phyloP scores from a whole-genome alignment of 1,140 invertebrate genomes.

The Vanessa tameamea region DNA sequence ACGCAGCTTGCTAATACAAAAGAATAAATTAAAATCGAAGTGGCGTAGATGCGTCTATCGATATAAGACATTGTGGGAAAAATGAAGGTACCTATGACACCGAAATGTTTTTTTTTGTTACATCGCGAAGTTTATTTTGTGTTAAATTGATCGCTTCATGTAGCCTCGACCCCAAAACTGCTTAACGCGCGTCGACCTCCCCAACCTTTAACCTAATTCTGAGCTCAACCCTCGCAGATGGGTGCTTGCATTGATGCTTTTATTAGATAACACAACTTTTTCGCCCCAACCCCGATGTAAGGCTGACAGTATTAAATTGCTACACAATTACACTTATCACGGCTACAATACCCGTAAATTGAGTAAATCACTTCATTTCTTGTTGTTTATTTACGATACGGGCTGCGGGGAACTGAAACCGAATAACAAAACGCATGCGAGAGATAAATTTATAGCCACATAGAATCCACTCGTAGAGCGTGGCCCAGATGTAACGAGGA shows the following conservation, averaged over 20 bases:
- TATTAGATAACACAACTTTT: constrained; percentile 64
- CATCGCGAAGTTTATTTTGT: constrained; percentile 59
- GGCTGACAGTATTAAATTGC: constrained; percentile 48
- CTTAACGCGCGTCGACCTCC: constrained; percentile 58
- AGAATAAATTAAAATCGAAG: neutral
- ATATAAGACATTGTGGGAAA: neutral
- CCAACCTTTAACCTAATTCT: constrained; percentile 70
- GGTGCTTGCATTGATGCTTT: constrained; percentile 60
- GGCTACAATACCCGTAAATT: constrained; percentile 43
- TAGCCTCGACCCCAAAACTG: constrained; percentile 64
- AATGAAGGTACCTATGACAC: constrained; percentile 12
- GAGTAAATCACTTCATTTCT: constrained; percentile 50
- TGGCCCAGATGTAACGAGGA: constrained; percentile 4
- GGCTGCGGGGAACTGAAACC: constrained; percentile 30
- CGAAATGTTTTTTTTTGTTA: constrained; percentile 52
- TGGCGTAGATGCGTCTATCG: neutral
- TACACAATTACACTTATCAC: constrained; percentile 49
- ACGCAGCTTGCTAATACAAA: neutral
- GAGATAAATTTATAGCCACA: constrained; percentile 23
- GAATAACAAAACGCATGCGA: constrained; percentile 30
- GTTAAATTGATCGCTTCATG: constrained; percentile 57
- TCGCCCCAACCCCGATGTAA: constrained; percentile 34
- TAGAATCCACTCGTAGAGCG: constrained; percentile 14
- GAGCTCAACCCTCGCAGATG: constrained; percentile 61
- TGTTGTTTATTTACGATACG: constrained; percentile 51